Evolutionary conservation across 92 coral and sea anemone species (phyloP).

Genomic region (Epizoanthus scotinus): DNA sequence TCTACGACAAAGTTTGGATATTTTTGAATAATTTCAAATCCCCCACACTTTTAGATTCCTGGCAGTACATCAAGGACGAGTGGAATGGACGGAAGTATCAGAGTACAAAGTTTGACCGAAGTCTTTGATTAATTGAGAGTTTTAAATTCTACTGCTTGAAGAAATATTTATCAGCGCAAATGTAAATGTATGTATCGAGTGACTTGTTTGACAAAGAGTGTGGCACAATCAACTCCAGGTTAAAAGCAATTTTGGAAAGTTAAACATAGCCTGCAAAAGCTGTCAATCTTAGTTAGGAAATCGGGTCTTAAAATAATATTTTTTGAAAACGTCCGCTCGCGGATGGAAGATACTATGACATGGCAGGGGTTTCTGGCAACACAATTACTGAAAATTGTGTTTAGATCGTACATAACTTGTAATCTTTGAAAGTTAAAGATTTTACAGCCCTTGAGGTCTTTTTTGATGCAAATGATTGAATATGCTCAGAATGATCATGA

Average conservation of each 20-base stretch:
- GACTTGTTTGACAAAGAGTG: background rate
- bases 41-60: too few species aligned
- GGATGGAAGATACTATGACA: background rate
- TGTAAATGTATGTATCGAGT: background rate
- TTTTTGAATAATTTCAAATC: too few species aligned
- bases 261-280: background rate
- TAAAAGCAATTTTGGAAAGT: conserved; percentile 9
- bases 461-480: conserved; percentile 56
- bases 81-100: background rate
- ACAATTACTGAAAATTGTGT: conserved; percentile 6
- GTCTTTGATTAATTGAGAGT: background rate
- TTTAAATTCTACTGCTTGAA: background rate
- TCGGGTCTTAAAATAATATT: conserved; percentile 23
- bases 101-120: too few species aligned
- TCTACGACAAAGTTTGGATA: too few species aligned
- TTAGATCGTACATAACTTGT: background rate
- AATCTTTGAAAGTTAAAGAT: background rate
- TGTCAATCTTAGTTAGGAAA: conserved; percentile 11
- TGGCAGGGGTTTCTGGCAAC: conserved; percentile 1
- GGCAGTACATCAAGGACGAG: background rate
- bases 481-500: conserved; percentile 62
- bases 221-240: background rate
- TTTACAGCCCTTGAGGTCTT: conserved; percentile 1
- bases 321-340: conserved; percentile 12
- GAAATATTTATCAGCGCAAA: background rate